These are phyloP conservation scores for Sphenodon punctatus DNA, from an alignment of 2,797 vertebrate genomes.

Conservation along the genomic window DNA sequence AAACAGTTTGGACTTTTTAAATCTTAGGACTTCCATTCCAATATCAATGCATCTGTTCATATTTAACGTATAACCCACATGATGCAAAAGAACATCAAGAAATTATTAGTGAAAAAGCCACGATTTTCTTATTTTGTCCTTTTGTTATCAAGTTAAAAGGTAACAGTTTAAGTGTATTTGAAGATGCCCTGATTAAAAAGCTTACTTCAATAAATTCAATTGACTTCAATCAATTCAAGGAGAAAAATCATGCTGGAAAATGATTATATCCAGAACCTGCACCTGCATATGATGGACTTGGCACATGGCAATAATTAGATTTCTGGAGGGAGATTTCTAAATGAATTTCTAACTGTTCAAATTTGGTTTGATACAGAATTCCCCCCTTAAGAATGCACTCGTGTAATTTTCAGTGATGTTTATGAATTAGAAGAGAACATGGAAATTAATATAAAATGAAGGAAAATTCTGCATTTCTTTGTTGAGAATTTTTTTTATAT, in stretches of 20 bases:
- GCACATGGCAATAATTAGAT: not conserved
- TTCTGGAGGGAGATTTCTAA: not conserved
- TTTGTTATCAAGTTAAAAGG: not conserved
- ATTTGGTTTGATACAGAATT: not conserved
- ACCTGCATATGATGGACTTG: not conserved
- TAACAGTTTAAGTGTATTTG: not conserved
- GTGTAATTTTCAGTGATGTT: not conserved
- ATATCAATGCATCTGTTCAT: not conserved
- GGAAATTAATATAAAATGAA: not conserved
- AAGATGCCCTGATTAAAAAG: not conserved
- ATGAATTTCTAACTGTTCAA: not conserved
- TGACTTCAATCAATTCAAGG: not conserved
- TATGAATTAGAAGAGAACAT: not conserved
- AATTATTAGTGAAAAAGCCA: not conserved
- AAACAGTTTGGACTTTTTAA: not conserved
- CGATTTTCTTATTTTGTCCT: not conserved
- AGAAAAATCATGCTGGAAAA: not conserved
- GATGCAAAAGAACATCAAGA: not conserved
- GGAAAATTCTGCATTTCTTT: not conserved
- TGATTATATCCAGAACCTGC: not conserved
- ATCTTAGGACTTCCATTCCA: not conserved
- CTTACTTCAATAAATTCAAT: too few species aligned
- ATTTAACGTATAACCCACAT: not conserved
- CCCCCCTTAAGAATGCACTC: not conserved
- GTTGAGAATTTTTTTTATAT: not conserved